Base-by-base conservation (phyloP, 2,797 vertebrate genomes). In the Myotis findleyi region DNA sequence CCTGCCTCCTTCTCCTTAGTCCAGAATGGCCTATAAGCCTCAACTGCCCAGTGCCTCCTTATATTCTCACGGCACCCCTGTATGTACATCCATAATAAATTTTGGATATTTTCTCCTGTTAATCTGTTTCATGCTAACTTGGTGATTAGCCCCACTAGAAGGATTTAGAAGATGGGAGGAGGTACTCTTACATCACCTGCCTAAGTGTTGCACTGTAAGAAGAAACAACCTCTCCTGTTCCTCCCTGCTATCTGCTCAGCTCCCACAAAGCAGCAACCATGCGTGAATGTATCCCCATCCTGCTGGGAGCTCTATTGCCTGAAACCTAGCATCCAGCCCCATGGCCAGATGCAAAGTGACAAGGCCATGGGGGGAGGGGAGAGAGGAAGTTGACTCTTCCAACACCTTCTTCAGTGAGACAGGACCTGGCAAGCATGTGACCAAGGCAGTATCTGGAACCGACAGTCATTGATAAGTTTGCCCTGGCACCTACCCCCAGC, bases 361-460 rank as follows among this genome's bases (percentile, higher is more conserved):
- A 7, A 53, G 47, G 33, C 30, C 30, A 33, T 7, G 12, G 17
- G 30, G 5, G 0, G 2, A 1, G 18, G 64, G 12, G 27, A 0
- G 2, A 14, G 17, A 36, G 66, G 18, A 36, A 7, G 6, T 21
- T 33, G 47, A 76, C 47, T 76, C 47, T n/a, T n/a, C 51, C 30
- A 21, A 53, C 18, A 33, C 9, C 44, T 30, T 76, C 73, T 76
- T 51, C 30, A 51, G n/a, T 76, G 30, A 33, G n/a, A 21, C 18
- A 53, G 18, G 47, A 30, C 6, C 73, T 51, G 47, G 47, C 27
- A 33, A 53, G 10, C 47, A 51, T 23, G 30, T 21, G 73, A 18
- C 30, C 47, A 33, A n/a, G 73, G n/a, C 18, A 33, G 73, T 76
- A 66, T 66, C 30, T 76, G 47, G 47, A 51, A 33, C 30, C 47